Base-by-base conservation (phyloP, 2,113 vertebrate genomes). In the Crotalus horridus region DNA sequence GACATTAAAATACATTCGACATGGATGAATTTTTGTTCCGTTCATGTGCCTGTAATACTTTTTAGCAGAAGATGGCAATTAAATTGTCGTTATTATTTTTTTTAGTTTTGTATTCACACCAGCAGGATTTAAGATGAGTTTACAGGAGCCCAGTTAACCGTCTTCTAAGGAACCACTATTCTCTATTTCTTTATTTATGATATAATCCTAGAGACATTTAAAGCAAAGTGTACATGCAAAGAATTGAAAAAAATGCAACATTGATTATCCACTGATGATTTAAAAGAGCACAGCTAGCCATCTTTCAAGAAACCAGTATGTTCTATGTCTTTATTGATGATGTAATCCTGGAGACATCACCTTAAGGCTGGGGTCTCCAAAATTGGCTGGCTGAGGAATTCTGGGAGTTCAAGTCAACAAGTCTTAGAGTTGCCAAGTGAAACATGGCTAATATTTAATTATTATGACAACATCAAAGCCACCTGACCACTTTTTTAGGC, bases 111-210 rank as follows among this genome's bases (percentile, higher is more conserved):
- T 33, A 89, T 59, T 59, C n/a, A 85, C 86, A 86, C 29, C 51
- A 29, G 69, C 54, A 93, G n/a, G 43, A 21, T 89, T 90, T 85
- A 59, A 51, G 24, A 89, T 29, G 33, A n/a, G 15, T 93, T 81
- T 90, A 53, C 12, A 69, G 29, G 29, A 69, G 12, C 26, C 0
- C 29, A n/a, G 29, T 4, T 4, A 0, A 56, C 17, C 46, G 33
- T 12, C 87, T 90, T 92, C 12, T 17, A 2, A 81, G 92, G 81
- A 91, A 0, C 48, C 17, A 92, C 74, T 0, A 0, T 61, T 85
- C 54, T 87, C 0, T 0, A 0, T 8, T 3, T 33, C 39, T 81
- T 89, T n/a, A 61, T 26, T 23, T 12, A 7, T 43, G 46, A 53
- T 86, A 51, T 12, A 48, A 5, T 33, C 0, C 26, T 3, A 91